These are phyloP conservation scores for Drosophila prostipennis DNA, from an alignment of 2,888 invertebrate genomes.

Conservation along the genomic window DNA sequence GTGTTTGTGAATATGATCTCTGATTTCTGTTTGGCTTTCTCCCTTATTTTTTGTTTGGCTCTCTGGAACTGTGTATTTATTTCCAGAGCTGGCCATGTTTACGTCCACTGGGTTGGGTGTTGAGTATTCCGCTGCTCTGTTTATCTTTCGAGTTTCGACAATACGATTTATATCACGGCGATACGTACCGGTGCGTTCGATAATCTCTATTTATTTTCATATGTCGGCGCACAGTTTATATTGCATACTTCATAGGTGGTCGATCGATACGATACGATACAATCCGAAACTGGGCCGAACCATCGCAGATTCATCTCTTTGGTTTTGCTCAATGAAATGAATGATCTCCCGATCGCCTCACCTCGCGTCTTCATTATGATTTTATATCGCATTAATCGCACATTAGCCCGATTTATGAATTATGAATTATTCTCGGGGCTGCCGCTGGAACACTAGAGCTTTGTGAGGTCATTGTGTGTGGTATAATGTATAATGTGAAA, in stretches of 20 bases:
- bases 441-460: background rate
- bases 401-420: conserved; percentile 33
- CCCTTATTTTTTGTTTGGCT: background rate
- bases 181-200: conserved; percentile 24
- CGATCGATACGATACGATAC: conserved; percentile 22
- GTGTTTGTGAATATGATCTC: conserved; percentile 38
- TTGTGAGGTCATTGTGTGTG: conserved; percentile 43
- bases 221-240: conserved; percentile 70
- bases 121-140: conserved; percentile 46
- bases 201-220: conserved; percentile 64
- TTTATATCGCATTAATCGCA: conserved; percentile 48
- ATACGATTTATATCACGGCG: conserved; percentile 65
- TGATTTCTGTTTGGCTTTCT: conserved; percentile 4
- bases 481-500: conserved; percentile 21
- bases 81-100: conserved; percentile 17
- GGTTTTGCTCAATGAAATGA: conserved; percentile 27
- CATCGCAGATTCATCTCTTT: no score
- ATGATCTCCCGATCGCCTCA: conserved; percentile 37
- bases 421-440: conserved; percentile 12
- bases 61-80: conserved; percentile 31
- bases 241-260: conserved; percentile 78
- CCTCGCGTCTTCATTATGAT: conserved; percentile 48
- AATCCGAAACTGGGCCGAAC: conserved; percentile 9
- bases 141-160: conserved; percentile 70
- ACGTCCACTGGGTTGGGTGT: conserved; percentile 40